Percentiles rank a stretch among this genome's conserved stretches.
These are phyloP conservation scores for Balearica regulorum DNA, from an alignment of 2,797 vertebrate genomes.

Conservation along the genomic window DNA sequence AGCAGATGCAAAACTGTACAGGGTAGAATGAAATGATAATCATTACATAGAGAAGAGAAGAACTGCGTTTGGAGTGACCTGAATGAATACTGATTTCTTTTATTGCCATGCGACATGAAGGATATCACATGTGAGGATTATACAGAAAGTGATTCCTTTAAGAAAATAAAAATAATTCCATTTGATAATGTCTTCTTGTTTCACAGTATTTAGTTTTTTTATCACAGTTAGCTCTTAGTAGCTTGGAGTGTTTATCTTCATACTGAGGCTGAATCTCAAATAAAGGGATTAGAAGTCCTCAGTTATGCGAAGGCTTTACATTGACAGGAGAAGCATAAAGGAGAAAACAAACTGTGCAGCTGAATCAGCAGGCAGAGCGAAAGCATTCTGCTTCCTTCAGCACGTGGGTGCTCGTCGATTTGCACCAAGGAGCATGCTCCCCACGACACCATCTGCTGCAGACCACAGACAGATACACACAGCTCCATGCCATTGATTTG, in stretches of 20 bases:
- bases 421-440: background rate
- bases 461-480: background rate
- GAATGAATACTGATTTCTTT: background rate
- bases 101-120: background rate
- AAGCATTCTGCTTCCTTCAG: background rate
- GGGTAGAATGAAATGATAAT: background rate
- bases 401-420: background rate
- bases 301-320: background rate
- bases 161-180: background rate
- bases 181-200: background rate
- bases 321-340: background rate
- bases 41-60: background rate
- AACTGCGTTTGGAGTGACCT: background rate
- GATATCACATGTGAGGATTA: background rate
- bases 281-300: slow-evolving; percentile 2
- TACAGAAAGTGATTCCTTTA: background rate
- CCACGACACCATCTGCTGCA: background rate
- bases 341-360: background rate
- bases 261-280: background rate
- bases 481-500: background rate
- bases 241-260: background rate
- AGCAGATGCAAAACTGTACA: background rate
- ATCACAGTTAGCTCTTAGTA: background rate
- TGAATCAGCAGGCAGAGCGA: background rate
- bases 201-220: background rate